Conservation (phyloP, 2,888 invertebrate species). For the Perizoma flavofasciatum region DNA sequence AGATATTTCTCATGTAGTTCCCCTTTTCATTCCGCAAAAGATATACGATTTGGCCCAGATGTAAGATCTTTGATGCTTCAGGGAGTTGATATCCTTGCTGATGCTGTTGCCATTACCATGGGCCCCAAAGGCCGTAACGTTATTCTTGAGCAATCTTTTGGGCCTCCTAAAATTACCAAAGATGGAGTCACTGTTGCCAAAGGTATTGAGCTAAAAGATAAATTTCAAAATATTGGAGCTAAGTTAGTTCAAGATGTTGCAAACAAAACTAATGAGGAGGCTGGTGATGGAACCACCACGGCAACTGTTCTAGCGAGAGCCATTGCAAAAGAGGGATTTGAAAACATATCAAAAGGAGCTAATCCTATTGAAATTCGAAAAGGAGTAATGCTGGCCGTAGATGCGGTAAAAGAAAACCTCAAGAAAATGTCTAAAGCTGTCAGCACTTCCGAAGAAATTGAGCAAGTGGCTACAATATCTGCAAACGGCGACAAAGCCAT, state of each 20-base stretch:
- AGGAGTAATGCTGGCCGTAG: slow-evolving; percentile 96
- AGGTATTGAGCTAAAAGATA: slow-evolving; percentile 97
- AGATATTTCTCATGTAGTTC: slow-evolving; percentile 32
- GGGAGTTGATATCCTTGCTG: slow-evolving; percentile 98
- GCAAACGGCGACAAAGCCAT: slow-evolving; percentile 97
- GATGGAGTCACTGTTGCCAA: slow-evolving; percentile 99
- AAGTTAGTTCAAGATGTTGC: slow-evolving; percentile 99
- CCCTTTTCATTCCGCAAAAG: slow-evolving; percentile 89
- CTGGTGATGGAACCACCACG: slow-evolving; percentile 99
- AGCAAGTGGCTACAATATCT: slow-evolving; percentile 99
- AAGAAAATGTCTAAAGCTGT: slow-evolving; percentile 95
- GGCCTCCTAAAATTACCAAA: slow-evolving; percentile 99
- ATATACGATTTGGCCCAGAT: slow-evolving; percentile 98
- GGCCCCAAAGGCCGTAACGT: slow-evolving; percentile 99
- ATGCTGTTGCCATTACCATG: slow-evolving; percentile 99
- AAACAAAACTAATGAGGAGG: slow-evolving; percentile 99
- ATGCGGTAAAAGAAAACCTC: slow-evolving; percentile 92
- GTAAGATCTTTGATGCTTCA: slow-evolving; percentile 97
- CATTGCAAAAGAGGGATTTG: slow-evolving; percentile 99
- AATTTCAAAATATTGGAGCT: slow-evolving; percentile 99
- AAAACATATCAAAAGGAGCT: slow-evolving; percentile 97
- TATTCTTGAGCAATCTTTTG: slow-evolving; percentile 98
- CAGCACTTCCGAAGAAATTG: slow-evolving; percentile 98
- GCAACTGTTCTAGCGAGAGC: slow-evolving; percentile 98
- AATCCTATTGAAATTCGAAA: slow-evolving; percentile 98